Evolutionary conservation across 1,140 invertebrate genomes (phyloP), one percentile per base, ranked within the genome.

Genomic region (Papilio polyxenes): DNA sequence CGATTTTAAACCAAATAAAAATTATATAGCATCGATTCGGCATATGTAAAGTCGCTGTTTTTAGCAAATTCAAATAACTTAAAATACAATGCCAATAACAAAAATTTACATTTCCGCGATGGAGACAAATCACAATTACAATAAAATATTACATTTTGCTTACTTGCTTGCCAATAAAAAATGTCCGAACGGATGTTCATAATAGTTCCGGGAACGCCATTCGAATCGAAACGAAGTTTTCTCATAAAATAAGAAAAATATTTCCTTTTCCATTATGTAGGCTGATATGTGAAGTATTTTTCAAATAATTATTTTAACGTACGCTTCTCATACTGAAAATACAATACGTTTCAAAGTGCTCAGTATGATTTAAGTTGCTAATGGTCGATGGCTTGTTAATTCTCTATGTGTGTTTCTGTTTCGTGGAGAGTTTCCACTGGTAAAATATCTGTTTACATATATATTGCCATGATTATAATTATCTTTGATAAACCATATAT

Each of bases 201-300:
- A 72, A 72, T 72, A 72, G 65, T 31, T 72, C 10, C 31, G 31
- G 31, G 65, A 40, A 72, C 65, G 65, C 23, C 11, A 17, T 72
- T 72, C 13, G 65, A 72, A 15, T 72, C 65, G 65, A 40, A 4
- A 65, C 62, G 20, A 37, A 72, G 65, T 72, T 72, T 72, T 72
- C 65, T 72, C 13, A 40, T 37, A 13, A 15, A 69, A 17, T 37
- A 40, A 72, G 13, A 72, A 37, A 72, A 37, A 72, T 72, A 40
- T 72, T 72, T 37, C 65, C 62, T 65, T 65, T 44, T 65, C 8
- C n/a, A 65, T 31, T 31, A 65, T 20, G 9, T 13, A 65, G 7
- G n/a, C 59, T 3, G 59, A 23, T 62, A 62, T 5, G 23, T 23
- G 23, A 65, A 65, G 10, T 65, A 31, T 65, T 65, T 31, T 65